Conservation (phyloP, 1,140 invertebrate species). For the Drosophila nigromelanica region DNA sequence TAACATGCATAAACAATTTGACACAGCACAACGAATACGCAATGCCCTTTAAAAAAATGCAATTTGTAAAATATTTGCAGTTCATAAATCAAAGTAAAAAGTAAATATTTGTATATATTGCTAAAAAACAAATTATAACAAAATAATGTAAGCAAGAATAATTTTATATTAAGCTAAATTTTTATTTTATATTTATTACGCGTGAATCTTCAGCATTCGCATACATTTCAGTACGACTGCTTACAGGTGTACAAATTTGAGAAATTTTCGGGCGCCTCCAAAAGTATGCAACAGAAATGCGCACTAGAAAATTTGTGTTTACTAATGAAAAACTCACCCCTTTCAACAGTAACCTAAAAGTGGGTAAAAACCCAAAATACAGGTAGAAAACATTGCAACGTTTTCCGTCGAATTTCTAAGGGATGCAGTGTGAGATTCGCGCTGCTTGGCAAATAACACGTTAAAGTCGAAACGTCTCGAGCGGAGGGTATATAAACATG, state of each 20-base stretch:
- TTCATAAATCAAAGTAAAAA: no score
- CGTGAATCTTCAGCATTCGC: no score
- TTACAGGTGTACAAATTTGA: no score
- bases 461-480: slow-evolving; percentile 3
- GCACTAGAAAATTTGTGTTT: background rate
- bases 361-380: background rate
- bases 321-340: background rate
- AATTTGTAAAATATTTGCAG: background rate
- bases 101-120: no score
- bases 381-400: slow-evolving; percentile 1
- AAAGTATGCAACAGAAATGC: slow-evolving; percentile 34
- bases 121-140: no score
- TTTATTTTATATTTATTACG: no score
- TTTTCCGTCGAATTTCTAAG: background rate
- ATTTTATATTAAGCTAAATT: no score
- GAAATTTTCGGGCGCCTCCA: background rate
- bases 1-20: slow-evolving; percentile 26
- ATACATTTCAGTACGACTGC: no score
- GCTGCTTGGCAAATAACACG: background rate
- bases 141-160: no score
- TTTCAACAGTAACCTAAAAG: background rate
- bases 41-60: background rate
- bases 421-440: background rate
- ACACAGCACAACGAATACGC: background rate
- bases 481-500: slow-evolving; percentile 14